A percentile compares a stretch with the other conserved stretches of the same genome.
phyloP scores from a whole-genome alignment of 2,797 vertebrate genomes.

The Anisognathus igniventris region DNA sequence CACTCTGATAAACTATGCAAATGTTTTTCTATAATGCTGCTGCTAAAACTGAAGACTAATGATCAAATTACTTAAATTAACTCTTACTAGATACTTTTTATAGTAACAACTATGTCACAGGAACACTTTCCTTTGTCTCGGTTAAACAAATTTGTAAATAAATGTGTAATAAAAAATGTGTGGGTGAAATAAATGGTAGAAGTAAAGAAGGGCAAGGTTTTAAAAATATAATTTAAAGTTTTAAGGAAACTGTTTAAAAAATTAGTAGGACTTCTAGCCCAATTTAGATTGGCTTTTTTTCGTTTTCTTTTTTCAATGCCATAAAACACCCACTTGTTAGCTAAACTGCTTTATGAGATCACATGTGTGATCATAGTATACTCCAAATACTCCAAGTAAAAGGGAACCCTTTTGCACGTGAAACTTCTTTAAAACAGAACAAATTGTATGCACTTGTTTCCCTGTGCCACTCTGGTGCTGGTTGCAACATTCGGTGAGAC shows the following conservation, averaged over 20 bases:
- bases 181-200: not conserved
- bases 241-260: not conserved
- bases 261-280: not conserved
- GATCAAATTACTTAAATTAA: not conserved
- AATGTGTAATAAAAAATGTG: not conserved
- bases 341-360: not conserved
- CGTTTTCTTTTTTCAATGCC: not conserved
- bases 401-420: not conserved
- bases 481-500: not conserved
- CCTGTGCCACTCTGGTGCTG: accelerated
- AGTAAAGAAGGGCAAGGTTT: not conserved
- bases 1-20: not conserved
- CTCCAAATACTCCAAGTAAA: not conserved
- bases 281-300: not conserved
- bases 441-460: not conserved
- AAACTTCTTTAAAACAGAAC: not conserved
- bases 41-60: not conserved
- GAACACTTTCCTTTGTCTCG: not conserved
- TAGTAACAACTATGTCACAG: not conserved
- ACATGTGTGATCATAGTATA: not conserved
- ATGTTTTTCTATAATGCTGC: not conserved
- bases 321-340: not conserved
- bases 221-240: not conserved
- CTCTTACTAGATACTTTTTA: not conserved
- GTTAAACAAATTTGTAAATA: not conserved